Base-by-base conservation (phyloP, 2,113 vertebrate genomes). In the Phrynosoma blainvillii region DNA sequence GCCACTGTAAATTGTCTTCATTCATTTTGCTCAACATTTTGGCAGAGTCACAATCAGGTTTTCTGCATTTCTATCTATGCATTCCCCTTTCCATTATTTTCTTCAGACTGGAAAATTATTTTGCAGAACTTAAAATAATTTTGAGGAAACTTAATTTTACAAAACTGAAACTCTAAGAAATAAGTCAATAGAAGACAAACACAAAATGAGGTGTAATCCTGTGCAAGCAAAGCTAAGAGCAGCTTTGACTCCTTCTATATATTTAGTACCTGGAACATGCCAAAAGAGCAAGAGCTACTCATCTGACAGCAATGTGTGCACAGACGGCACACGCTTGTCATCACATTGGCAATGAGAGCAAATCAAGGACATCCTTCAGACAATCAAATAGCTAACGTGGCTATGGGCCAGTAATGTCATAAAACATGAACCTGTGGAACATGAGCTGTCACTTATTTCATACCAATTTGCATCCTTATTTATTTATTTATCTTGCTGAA, bases 401-500 rank as follows among this genome's bases (percentile, higher is more conserved):
- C 87, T 91, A 88, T 91, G 89, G 92, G 92, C 91, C 94, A 95
- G 91, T 92, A 90, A 91, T 94, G 92, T 95, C 94, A 94, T 92
- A 95, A 88, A 96, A 96, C 91, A 93, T 86, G 92, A 95, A 94
- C 94, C 91, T 92, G 93, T 84, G 90, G 95, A 95, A 94, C 89
- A 70, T 93, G 92, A 94, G 94, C 90, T 94, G 92, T 93, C 91
- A 95, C 94, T 95, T 94, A 95, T 91, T 93, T 96, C 94, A 87
- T 95, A 93, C 88, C 89, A 92, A 90, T 94, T 95, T 89, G 89
- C 93, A 90, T 90, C 95, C 93, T 94, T 94, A 92, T 92, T 94
- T 93, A 89, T 94, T 95, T 97, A 96, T 96, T 96, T 96, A 93
- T 96, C 81, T 95, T 95, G 95, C 95, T 91, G 94, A 93, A 87